Conservation (phyloP, 2,888 invertebrate species). For the Spisula solida region DNA sequence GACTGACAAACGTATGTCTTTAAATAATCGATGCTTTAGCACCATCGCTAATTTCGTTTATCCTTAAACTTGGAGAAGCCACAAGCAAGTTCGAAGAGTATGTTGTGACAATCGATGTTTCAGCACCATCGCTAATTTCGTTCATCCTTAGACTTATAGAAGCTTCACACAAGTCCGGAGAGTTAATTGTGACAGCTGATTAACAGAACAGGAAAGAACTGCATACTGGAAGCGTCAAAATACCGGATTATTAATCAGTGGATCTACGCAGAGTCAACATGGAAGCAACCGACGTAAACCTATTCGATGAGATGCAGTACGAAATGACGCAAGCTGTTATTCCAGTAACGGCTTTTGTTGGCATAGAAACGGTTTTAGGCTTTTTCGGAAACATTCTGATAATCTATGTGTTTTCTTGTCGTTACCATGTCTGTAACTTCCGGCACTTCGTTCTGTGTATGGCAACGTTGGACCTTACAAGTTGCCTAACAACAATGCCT, state of each 20-base stretch:
- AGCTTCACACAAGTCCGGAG: too few relatives aligned
- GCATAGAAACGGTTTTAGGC: constrained; percentile 52
- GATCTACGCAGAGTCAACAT: not conserved
- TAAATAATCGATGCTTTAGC: too few relatives aligned
- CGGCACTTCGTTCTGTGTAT: constrained; percentile 67
- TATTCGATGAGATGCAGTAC: not conserved
- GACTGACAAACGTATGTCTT: too few relatives aligned
- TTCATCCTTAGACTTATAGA: too few relatives aligned
- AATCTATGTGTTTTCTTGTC: constrained; percentile 59
- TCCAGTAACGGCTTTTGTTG: constrained; percentile 58
- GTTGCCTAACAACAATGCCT: constrained; percentile 61
- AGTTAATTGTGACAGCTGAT: too few relatives aligned
- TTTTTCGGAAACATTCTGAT: constrained; percentile 64
- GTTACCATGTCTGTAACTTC: constrained; percentile 64
- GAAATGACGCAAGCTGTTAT: constrained; percentile 36
- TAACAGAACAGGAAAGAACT: too few relatives aligned
- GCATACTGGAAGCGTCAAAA: too few relatives aligned
- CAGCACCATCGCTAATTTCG: too few relatives aligned
- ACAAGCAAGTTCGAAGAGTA: too few relatives aligned
- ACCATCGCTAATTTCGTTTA: too few relatives aligned
- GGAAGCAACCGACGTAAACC: not conserved
- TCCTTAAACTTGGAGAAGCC: too few relatives aligned
- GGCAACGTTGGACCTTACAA: constrained; percentile 52
- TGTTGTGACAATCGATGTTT: too few relatives aligned
- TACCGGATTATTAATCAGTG: not conserved